phyloP scores from a whole-genome alignment of 2,113 vertebrate genomes.

The Aldabrachelys gigantea region DNA sequence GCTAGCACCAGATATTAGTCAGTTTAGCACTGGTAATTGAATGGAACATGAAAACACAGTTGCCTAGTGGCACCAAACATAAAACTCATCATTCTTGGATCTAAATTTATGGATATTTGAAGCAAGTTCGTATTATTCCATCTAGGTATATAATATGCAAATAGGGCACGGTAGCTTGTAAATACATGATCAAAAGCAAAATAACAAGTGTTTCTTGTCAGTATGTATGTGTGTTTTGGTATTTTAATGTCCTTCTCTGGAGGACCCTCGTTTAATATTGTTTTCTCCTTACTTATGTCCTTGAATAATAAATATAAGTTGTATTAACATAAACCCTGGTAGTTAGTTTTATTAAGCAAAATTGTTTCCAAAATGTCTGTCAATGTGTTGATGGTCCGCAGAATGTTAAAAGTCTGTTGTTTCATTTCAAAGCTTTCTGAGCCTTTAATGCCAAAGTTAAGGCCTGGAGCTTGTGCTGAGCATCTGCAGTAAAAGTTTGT shows the following conservation, averaged over 20 bases:
- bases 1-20: background rate
- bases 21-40: background rate
- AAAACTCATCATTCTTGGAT: background rate
- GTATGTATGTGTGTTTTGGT: background rate
- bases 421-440: background rate
- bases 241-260: background rate
- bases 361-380: slow-evolving; percentile 12
- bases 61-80: background rate
- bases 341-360: slow-evolving; percentile 9
- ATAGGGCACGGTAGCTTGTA: slow-evolving; percentile 14
- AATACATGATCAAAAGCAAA: background rate
- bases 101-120: background rate
- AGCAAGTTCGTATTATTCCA: background rate
- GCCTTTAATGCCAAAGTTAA: background rate
- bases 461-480: background rate
- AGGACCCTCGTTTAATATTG: background rate
- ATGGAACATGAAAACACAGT: slow-evolving; percentile 12
- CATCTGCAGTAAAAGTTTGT: slow-evolving; percentile 13
- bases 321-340: background rate
- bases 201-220: background rate
- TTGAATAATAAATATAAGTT: background rate
- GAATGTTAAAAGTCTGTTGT: background rate
- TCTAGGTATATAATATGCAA: background rate
- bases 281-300: background rate
- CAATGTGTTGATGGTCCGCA: background rate